These are phyloP conservation scores for Microdon myrmicae DNA, from an alignment of 2,888 invertebrate species.

Conservation along the genomic window DNA sequence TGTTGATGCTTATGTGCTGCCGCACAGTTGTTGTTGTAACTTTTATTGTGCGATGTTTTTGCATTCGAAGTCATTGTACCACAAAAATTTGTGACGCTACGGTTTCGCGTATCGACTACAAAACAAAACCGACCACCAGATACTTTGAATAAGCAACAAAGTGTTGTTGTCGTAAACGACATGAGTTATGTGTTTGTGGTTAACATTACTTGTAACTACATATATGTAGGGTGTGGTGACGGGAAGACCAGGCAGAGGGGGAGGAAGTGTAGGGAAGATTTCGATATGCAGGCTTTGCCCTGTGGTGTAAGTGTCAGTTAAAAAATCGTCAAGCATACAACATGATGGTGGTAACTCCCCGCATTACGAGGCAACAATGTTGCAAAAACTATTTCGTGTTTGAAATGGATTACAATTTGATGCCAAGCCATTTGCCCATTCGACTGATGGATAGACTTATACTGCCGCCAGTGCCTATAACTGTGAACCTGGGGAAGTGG, in stretches of 20 bases:
- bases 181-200: conserved; percentile 51
- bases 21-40: too few species aligned
- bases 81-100: conserved; percentile 32
- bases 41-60: too few species aligned
- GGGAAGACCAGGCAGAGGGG: conserved; percentile 1
- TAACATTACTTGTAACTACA: conserved; percentile 21
- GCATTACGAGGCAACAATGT: conserved; percentile 31
- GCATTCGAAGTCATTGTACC: conserved; percentile 38
- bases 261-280: background rate
- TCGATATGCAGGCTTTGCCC: conserved; percentile 10
- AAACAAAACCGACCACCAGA: conserved; percentile 18
- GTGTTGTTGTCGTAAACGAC: conserved; percentile 45
- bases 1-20: too few species aligned
- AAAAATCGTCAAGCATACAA: conserved; percentile 35
- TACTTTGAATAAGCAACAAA: conserved; percentile 35
- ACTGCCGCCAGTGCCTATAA: too few species aligned
- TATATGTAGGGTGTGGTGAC: background rate
- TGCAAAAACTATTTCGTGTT: conserved; percentile 6
- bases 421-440: conserved; percentile 4
- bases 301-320: conserved; percentile 27
- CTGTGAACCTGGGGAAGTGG: too few species aligned
- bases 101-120: conserved; percentile 7
- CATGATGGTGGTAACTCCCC: conserved; percentile 30
- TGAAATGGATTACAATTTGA: conserved; percentile 4
- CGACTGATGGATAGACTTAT: too few species aligned